Evolutionary conservation across 1,140 invertebrate species (phyloP).

Genomic region (Acromyrmex echinatior): DNA sequence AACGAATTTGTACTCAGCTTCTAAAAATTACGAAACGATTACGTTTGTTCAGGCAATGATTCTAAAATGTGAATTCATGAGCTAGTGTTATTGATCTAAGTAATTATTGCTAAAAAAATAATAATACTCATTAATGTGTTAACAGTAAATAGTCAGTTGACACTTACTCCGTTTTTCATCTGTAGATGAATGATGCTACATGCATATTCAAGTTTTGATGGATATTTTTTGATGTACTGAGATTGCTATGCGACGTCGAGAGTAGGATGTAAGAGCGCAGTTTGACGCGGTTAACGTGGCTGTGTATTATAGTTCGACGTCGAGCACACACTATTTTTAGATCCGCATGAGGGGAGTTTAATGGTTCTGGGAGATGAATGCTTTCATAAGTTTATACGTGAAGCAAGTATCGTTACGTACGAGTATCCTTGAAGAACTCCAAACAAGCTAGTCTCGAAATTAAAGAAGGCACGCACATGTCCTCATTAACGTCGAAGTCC

Average conservation of each 20-base stretch:
- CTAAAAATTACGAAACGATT: too few species aligned
- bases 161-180: not conserved
- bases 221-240: not conserved
- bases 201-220: too few species aligned
- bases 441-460: not conserved
- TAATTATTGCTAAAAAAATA: not conserved
- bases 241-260: constrained; percentile 1
- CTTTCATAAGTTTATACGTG: not conserved
- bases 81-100: not conserved
- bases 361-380: constrained; percentile 28
- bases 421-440: not conserved
- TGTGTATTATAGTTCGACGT: constrained; percentile 53
- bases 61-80: too few species aligned
- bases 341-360: constrained; percentile 20
- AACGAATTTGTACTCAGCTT: too few species aligned
- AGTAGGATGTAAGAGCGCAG: constrained; percentile 7
- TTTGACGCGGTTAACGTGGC: constrained; percentile 43
- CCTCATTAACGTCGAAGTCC: constrained; percentile 21
- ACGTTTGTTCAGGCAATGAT: too few species aligned
- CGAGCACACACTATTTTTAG: constrained; percentile 51
- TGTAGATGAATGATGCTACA: not conserved
- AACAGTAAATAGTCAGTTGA: not conserved
- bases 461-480: not conserved
- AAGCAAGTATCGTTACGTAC: not conserved
- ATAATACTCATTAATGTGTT: not conserved